Percentiles rank a stretch among this genome's conserved stretches.
Evolutionary conservation across 2,113 vertebrate species (phyloP).

Genomic region (Trematocara variabile): DNA sequence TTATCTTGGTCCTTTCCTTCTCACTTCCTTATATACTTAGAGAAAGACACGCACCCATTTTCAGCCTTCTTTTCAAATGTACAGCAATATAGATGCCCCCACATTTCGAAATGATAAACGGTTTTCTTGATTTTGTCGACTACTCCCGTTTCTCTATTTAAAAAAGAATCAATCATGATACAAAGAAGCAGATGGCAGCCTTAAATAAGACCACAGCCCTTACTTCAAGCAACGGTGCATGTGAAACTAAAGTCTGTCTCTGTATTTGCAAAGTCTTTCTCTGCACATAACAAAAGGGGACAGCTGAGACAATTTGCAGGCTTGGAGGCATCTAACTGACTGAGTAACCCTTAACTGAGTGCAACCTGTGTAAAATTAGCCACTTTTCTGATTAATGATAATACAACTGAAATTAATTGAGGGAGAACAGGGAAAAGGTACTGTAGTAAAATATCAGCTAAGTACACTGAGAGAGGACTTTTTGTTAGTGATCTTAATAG

Average conservation of each 20-base stretch:
- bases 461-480: too few relatives aligned
- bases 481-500: too few relatives aligned
- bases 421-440: not conserved
- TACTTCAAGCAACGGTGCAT: not conserved
- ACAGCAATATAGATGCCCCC: not conserved
- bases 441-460: not conserved
- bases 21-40: not conserved
- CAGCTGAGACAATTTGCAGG: not conserved
- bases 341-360: not conserved
- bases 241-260: not conserved
- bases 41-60: not conserved
- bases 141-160: not conserved
- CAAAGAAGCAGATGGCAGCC: not conserved
- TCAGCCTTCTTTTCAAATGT: not conserved
- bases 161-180: not conserved
- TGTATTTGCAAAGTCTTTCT: not conserved
- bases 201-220: not conserved
- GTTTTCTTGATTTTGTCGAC: not conserved
- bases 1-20: not conserved
- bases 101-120: not conserved
- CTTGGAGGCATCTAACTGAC: not conserved
- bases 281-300: not conserved
- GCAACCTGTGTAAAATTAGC: not conserved
- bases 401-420: not conserved
- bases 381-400: not conserved